A percentile compares a stretch with the other conserved stretches of the same genome.
These are phyloP conservation scores for Megastigmus dorsalis DNA, from an alignment of 2,888 invertebrate species.

Conservation along the genomic window DNA sequence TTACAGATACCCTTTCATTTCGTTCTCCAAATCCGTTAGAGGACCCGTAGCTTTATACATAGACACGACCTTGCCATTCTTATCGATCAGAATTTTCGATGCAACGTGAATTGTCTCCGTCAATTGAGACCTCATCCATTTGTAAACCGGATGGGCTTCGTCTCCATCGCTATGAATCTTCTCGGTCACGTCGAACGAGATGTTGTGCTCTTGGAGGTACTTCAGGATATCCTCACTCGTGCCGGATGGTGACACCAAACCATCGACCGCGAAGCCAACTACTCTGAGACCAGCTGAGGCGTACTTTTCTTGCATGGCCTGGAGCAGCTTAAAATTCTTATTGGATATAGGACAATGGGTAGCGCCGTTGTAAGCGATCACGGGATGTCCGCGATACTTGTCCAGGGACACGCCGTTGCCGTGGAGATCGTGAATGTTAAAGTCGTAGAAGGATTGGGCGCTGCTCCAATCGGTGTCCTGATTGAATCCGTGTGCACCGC, in stretches of 20 bases:
- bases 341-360: conserved; percentile 84
- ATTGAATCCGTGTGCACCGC: too few relatives aligned
- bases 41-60: neutral
- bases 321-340: conserved; percentile 87
- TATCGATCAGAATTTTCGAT: conserved; percentile 87
- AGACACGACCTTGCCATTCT: conserved; percentile 79
- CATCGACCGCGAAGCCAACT: conserved; percentile 83
- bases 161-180: conserved; percentile 72
- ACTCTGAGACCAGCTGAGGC: conserved; percentile 81
- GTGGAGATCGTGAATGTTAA: conserved; percentile 86
- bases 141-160: conserved; percentile 73
- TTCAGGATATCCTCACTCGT: conserved; percentile 65
- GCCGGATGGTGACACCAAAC: conserved; percentile 76
- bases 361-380: conserved; percentile 90
- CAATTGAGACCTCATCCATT: conserved; percentile 69
- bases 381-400: conserved; percentile 86
- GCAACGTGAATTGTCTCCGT: conserved; percentile 86
- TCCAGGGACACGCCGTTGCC: conserved; percentile 86
- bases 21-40: neutral
- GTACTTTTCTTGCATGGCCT: conserved; percentile 83
- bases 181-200: conserved; percentile 69
- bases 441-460: conserved; percentile 86
- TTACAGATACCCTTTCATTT: conserved; percentile 8
- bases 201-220: conserved; percentile 64
- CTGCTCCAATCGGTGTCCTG: conserved; percentile 77